These are phyloP conservation scores for Rhinichthys klamathensis DNA, from an alignment of 2,113 vertebrate genomes.

Conservation along the genomic window DNA sequence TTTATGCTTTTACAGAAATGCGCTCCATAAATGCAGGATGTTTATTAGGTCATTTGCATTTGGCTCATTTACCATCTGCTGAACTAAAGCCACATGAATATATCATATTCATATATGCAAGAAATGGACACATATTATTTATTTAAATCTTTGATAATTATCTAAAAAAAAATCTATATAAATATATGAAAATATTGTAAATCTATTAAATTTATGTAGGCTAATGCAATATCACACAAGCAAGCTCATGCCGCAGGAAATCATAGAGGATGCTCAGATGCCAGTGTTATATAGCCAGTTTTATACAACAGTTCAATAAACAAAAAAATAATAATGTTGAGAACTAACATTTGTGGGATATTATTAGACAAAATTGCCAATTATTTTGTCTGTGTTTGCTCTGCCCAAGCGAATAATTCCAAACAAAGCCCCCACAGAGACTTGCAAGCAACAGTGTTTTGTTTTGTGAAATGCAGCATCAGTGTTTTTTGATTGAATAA, in stretches of 20 bases:
- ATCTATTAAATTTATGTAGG: not conserved
- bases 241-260: not conserved
- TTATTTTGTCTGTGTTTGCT: not conserved
- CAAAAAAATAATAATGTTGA: not conserved
- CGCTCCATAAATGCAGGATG: not conserved
- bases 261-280: too few species aligned
- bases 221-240: not conserved
- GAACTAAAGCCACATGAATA: not conserved
- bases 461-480: too few species aligned
- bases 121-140: not conserved
- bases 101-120: not conserved
- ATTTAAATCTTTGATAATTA: not conserved
- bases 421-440: not conserved
- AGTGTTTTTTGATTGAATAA: not conserved
- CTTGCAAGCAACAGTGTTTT: too few species aligned
- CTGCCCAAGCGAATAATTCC: not conserved
- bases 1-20: constrained; percentile 19
- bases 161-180: not conserved
- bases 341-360: not conserved
- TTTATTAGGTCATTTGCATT: constrained; percentile 8
- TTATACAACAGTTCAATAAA: not conserved
- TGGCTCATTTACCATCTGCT: constrained; percentile 22
- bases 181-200: not conserved
- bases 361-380: not conserved
- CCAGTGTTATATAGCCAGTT: too few species aligned